Evolutionary conservation across 2,113 vertebrate genomes (phyloP), one percentile per base, ranked within the genome.

Genomic region (Lophochroa leadbeateri): DNA sequence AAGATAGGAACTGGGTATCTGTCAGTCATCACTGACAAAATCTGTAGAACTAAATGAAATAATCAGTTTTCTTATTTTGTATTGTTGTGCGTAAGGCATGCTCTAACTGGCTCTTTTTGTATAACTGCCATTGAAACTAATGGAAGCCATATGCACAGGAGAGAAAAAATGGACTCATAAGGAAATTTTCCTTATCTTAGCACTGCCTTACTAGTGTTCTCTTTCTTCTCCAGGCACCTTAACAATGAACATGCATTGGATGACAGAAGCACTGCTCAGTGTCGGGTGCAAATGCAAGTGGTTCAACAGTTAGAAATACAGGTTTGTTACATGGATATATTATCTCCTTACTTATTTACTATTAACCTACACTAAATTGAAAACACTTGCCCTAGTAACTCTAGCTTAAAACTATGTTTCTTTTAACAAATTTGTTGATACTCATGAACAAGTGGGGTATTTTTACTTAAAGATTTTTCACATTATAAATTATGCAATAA

Each of bases 301-400:
- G 99, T 99, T 89, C 99, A 99, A 94, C 99, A 99, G 95, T 98
- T 99, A 98, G 99, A 99, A 98, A 99, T 99, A 97, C 99, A 99
- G 98, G 99, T 99, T 98, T 94, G 98, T 98, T 75, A 35, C 50
- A 35, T 65, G 35, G 63, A 58, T 70, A n/a, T 67, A 37, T 57
- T 29, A 60, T 47, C 63, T 69, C 72, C 23, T 90, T 50, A 47
- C 63, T 65, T 91, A 77, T 72, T 94, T 74, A 60, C 79, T 75
- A 17, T 86, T 71, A 87, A 35, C 46, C n/a, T 74, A 85, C 87
- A 65, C 69, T 86, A 79, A 84, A 90, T 86, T 90, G 61, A 87
- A 87, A 84, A 82, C 75, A 70, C 23, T 80, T 95, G 23, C 67
- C 80, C 86, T 91, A 50, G 39, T 82, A 77, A 57, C 46, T 96